These are phyloP conservation scores for Ophioninae sp. DNA, from an alignment of 2,888 invertebrate genomes.

Conservation along the genomic window DNA sequence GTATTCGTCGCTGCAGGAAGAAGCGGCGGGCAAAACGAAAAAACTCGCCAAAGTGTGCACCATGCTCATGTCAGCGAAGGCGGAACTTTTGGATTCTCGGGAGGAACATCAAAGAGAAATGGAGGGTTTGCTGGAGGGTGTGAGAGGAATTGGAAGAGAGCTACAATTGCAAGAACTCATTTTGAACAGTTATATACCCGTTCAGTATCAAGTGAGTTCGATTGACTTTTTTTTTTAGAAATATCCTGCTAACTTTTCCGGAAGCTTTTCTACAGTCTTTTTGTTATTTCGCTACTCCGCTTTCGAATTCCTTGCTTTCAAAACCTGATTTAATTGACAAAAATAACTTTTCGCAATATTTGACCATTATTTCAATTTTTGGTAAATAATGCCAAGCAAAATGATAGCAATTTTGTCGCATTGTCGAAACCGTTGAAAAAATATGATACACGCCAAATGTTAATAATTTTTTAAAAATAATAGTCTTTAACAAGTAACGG, in stretches of 20 bases:
- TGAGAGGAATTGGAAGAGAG: constrained; percentile 94
- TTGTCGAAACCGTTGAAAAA: background rate
- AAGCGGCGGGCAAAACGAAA: constrained; percentile 94
- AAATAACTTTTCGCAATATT: too few relatives aligned
- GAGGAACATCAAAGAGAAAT: constrained; percentile 98
- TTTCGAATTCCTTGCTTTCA: background rate
- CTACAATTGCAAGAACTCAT: constrained; percentile 94
- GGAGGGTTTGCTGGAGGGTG: constrained; percentile 96
- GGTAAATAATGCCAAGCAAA: too few relatives aligned
- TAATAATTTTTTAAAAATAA: background rate
- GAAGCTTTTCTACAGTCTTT: background rate
- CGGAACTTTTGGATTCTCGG: constrained; percentile 92
- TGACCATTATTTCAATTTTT: too few relatives aligned
- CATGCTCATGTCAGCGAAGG: constrained; percentile 92
- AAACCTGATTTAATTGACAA: background rate
- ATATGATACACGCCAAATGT: background rate
- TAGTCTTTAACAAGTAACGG: background rate
- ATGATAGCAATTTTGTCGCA: background rate
- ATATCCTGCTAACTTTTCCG: too few relatives aligned
- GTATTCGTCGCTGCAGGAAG: constrained; percentile 96
- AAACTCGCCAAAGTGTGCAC: constrained; percentile 95
- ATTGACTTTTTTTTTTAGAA: background rate
- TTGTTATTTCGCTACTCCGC: background rate
- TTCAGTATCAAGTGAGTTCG: constrained; percentile 90
- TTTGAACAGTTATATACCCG: constrained; percentile 96